Percentiles rank a stretch among this genome's conserved stretches.
Conservation (phyloP, 2,888 invertebrate species). For the Arge pagana region DNA sequence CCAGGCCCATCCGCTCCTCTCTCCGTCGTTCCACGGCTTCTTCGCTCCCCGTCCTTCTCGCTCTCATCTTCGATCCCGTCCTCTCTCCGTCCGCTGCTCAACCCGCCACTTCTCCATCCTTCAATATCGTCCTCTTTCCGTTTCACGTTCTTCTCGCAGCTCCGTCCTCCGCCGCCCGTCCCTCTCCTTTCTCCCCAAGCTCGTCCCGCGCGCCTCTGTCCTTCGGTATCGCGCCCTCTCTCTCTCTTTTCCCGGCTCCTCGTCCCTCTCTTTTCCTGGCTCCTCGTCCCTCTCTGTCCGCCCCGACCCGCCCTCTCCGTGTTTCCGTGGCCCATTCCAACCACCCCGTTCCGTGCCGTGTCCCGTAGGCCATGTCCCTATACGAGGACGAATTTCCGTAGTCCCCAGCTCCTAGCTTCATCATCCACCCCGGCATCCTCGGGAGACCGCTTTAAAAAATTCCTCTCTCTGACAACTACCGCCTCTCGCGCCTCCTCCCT, state of each 20-base stretch:
- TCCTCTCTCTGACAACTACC: conserved; percentile 41
- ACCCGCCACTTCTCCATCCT: conserved; percentile 33
- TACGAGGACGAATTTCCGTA: conserved; percentile 36
- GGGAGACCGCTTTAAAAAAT: conserved; percentile 31
- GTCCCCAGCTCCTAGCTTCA: conserved; percentile 34
- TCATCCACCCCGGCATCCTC: background rate
- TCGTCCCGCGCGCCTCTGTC: conserved; percentile 21
- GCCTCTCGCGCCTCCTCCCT: no score
- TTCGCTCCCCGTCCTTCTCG: conserved; percentile 29
- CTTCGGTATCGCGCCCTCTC: conserved; percentile 20
- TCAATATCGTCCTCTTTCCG: conserved; percentile 29
- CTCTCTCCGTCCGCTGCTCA: no score
- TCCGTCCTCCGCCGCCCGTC: conserved; percentile 26
- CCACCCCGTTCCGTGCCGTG: conserved; percentile 55
- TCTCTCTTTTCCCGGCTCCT: conserved; percentile 9
- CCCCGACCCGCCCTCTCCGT: conserved; percentile 54
- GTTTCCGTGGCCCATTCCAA: conserved; percentile 57
- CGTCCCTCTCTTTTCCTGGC: conserved; percentile 3
- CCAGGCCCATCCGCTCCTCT: conserved; percentile 17
- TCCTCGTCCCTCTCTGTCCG: conserved; percentile 8
- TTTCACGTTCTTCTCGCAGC: no score
- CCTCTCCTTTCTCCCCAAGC: conserved; percentile 23
- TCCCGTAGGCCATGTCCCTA: conserved; percentile 57
- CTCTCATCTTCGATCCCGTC: no score
- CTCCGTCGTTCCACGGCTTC: conserved; percentile 11